A percentile compares a stretch with the other conserved stretches of the same genome.
Evolutionary conservation across 2,113 vertebrate species (phyloP).

Genomic region (Illadopsis cleaveri): DNA sequence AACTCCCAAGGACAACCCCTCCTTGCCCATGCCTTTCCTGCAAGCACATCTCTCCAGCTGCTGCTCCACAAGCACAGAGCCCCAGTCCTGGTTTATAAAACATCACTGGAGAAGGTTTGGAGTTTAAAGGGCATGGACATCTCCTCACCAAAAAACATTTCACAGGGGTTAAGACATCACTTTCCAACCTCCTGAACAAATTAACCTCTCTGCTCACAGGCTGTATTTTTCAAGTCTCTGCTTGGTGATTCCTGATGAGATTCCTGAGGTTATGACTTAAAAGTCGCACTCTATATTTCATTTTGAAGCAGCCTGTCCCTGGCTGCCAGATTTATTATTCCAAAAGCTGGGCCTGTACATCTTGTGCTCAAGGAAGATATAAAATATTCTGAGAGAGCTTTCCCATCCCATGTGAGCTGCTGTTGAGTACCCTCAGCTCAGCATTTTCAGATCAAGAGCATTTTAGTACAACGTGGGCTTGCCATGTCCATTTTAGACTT

Average conservation of each 20-base stretch:
- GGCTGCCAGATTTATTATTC: conserved; percentile 52
- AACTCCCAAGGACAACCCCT: background rate
- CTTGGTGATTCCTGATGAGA: conserved; percentile 49
- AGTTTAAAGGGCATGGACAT: background rate
- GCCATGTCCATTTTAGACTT: background rate
- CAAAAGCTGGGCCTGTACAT: conserved; percentile 6
- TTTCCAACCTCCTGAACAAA: background rate
- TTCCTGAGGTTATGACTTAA: conserved; percentile 39
- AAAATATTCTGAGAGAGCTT: background rate
- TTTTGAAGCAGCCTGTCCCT: conserved; percentile 13
- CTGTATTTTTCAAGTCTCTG: background rate
- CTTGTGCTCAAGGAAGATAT: background rate
- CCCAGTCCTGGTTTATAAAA: background rate
- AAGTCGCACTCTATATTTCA: conserved; percentile 39
- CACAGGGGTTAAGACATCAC: background rate
- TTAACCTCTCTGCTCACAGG: background rate
- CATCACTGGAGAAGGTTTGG: background rate
- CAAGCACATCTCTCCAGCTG: background rate
- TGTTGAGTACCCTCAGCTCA: background rate
- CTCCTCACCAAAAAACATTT: background rate
- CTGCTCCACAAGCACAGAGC: background rate
- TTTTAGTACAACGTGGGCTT: background rate
- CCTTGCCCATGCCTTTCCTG: background rate
- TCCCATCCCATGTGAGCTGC: background rate
- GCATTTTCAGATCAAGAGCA: background rate